Evolutionary conservation across 2,888 invertebrate genomes (phyloP).

Genomic region (Luperina nickerlii): DNA sequence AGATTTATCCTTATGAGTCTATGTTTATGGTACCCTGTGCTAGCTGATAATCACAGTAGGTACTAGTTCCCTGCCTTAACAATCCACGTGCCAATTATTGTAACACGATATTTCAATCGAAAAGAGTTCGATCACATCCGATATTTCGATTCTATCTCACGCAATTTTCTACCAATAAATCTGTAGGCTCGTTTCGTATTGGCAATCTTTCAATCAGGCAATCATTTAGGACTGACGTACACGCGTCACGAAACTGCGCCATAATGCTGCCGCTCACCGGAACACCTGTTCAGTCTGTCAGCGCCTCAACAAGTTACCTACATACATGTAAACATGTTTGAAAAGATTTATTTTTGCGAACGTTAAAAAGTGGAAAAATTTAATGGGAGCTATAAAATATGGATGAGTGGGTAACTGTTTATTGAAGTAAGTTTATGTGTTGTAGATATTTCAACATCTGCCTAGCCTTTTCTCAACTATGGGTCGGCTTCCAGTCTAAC

Average conservation of each 20-base stretch:
- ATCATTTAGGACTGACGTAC: slow-evolving; percentile 38
- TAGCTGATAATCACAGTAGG: not conserved
- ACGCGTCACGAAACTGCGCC: slow-evolving; percentile 30
- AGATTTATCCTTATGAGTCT: slow-evolving; percentile 28
- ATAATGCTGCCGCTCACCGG: slow-evolving; percentile 12
- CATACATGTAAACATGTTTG: slow-evolving; percentile 31
- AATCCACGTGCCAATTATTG: not conserved
- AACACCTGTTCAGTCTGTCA: slow-evolving; percentile 49
- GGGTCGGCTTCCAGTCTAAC: too few species aligned
- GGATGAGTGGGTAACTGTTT: slow-evolving; percentile 13
- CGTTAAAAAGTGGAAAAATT: slow-evolving; percentile 23
- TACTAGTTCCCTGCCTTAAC: not conserved
- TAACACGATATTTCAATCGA: slow-evolving; percentile 14
- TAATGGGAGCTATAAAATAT: slow-evolving; percentile 38
- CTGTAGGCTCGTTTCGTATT: slow-evolving; percentile 41
- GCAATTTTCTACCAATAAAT: slow-evolving; percentile 55
- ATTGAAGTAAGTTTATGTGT: not conserved
- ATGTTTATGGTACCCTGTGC: not conserved
- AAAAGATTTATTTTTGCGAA: slow-evolving; percentile 40
- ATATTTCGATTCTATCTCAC: slow-evolving; percentile 35
- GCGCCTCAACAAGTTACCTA: slow-evolving; percentile 38
- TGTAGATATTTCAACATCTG: not conserved
- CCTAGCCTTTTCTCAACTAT: too few species aligned
- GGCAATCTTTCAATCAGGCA: slow-evolving; percentile 52
- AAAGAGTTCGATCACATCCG: slow-evolving; percentile 9